Evolutionary conservation across 2,888 invertebrate genomes (phyloP).

Genomic region (Himalopsyche japonica): DNA sequence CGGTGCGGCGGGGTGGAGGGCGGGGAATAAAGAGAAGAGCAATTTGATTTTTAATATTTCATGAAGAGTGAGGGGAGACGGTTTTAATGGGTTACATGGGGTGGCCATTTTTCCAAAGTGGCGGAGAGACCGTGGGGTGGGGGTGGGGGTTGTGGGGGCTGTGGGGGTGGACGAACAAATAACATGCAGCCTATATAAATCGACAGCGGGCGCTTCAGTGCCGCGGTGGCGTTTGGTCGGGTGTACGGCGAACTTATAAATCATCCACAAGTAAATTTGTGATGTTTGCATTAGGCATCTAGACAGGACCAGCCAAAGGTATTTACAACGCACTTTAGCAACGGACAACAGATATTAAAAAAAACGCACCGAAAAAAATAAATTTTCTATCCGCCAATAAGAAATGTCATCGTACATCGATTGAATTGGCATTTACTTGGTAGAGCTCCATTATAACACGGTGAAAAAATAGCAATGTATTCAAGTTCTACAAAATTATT

Average conservation of each 20-base stretch:
- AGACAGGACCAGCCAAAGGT: conserved; percentile 2
- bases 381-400: too few relatives aligned
- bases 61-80: conserved; percentile 59
- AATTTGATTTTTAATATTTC: conserved; percentile 64
- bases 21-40: conserved; percentile 62
- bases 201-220: conserved; percentile 25
- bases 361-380: too few relatives aligned
- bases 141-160: neutral
- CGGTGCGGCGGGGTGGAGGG: conserved; percentile 45
- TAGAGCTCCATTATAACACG: too few relatives aligned
- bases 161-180: conserved; percentile 29
- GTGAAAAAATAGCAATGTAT: too few relatives aligned
- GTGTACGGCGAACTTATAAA: conserved; percentile 32
- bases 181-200: conserved; percentile 37
- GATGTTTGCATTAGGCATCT: conserved; percentile 39
- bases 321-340: too few relatives aligned
- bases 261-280: conserved; percentile 41
- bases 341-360: too few relatives aligned
- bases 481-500: too few relatives aligned
- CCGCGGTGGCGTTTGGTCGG: conserved; percentile 15
- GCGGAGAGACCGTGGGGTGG: neutral
- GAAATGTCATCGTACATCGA: too few relatives aligned
- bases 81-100: conserved; percentile 53
- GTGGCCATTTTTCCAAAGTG: conserved; percentile 40
- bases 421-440: too few relatives aligned